Base-by-base conservation (phyloP, 2,797 vertebrate genomes). In the Dryobates pubescens region DNA sequence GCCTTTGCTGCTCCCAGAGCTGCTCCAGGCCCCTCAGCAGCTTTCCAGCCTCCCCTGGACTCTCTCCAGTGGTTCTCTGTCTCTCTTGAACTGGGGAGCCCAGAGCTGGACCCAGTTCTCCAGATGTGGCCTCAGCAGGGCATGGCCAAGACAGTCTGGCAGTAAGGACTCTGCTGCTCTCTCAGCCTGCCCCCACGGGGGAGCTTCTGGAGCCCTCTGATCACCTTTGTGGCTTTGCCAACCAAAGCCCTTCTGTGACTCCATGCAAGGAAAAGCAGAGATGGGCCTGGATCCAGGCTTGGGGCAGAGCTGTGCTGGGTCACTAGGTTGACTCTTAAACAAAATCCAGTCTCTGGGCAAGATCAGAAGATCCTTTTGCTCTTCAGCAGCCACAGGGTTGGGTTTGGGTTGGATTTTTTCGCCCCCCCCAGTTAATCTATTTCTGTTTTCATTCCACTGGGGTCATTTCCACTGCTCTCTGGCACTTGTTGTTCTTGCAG, bases 361-460 rank as follows among this genome's bases (percentile, higher is more conserved):
- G 79, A 87, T 62, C 49, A n/a, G 82, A 53, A 64, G 30, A 82
- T 81, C 85, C 43, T 54, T 90, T 85, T 49, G 3, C 64, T 85
- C 2, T 47, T 2, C 41, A 24, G 14, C 6, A 4, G 15, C 87
- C 54, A 14, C 6, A 2, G 78, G 20, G 13, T 7, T 38, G 36
- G 36, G 36, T 38, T 38, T 38, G 36, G 36, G 36, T 38, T 29
- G 38, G 18, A 6, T 4, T 24, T 19, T 41, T 65, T 64, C 36
- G n/a, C 36, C 36, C 23, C 6, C 23, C 23, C 23, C 24, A 69
- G 11, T 77, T 92, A 87, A 80, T 93, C 72, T 79, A 74, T 34
- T 74, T 64, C 83, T 86, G 17, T 79, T 92, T 95, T 90, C 86
- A 49, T 90, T 86, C 82, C 6, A 13, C 75, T 92, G 0, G 0